phyloP scores from a whole-genome alignment of 2,888 invertebrate species.

The Rhorus exstirpatorius region DNA sequence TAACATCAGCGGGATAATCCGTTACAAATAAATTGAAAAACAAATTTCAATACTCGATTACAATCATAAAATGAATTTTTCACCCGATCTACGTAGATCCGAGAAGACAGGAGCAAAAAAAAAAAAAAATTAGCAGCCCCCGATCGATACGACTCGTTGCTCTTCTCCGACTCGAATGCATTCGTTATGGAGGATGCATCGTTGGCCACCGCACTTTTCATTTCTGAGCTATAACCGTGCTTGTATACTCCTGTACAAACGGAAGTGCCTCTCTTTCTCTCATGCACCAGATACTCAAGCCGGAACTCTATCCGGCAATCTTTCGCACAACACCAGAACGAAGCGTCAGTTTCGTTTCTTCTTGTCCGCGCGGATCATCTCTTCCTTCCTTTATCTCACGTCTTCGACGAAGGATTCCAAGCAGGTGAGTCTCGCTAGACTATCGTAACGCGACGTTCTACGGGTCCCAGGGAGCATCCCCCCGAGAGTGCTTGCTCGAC shows the following conservation, averaged over 20 bases:
- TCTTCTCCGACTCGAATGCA: constrained; percentile 21
- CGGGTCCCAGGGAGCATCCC: no score
- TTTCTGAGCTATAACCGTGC: background rate
- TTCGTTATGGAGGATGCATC: constrained; percentile 46
- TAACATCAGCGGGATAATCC: no score
- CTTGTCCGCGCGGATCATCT: constrained; percentile 30
- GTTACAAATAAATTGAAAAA: no score
- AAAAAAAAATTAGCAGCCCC: background rate
- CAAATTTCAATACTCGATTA: no score
- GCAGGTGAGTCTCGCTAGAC: constrained; percentile 14
- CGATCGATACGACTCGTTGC: constrained; percentile 24
- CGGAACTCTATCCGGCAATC: constrained; percentile 43
- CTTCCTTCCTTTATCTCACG: background rate
- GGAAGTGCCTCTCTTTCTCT: constrained; percentile 61
- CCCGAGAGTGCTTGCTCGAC: no score
- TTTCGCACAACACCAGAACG: background rate
- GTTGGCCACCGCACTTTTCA: constrained; percentile 8
- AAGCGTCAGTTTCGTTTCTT: constrained; percentile 50
- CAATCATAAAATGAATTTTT: no score
- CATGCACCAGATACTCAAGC: constrained; percentile 62
- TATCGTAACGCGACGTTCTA: no score
- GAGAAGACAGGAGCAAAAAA: constrained; percentile 6
- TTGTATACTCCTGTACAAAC: background rate
- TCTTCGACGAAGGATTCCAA: background rate
- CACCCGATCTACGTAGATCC: no score